phyloP scores from a whole-genome alignment of 2,797 vertebrate species.

The Hydrophis major region DNA sequence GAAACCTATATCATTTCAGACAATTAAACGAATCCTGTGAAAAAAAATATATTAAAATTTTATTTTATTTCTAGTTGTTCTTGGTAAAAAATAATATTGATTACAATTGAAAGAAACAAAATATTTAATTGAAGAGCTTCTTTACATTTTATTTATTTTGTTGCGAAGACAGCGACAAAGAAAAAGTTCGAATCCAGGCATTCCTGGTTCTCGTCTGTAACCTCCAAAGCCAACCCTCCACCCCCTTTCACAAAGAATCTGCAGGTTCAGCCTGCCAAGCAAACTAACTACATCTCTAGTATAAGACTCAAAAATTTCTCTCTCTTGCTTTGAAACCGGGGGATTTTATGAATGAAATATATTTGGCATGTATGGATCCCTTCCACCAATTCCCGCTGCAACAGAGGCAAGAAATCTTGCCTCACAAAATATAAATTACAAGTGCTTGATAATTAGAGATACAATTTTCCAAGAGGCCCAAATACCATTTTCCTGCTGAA shows the following conservation, averaged over 20 bases:
- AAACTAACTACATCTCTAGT: not conserved
- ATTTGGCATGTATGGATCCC: constrained; percentile 12
- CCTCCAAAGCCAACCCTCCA: not conserved
- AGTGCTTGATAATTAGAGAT: not conserved
- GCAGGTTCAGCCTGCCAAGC: not conserved
- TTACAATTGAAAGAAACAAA: not conserved
- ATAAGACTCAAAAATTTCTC: not conserved
- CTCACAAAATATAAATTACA: not conserved
- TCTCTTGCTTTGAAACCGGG: not conserved
- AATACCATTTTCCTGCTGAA: not conserved
- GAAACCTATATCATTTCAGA: no score
- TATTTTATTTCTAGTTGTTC: not conserved
- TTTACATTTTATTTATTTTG: not conserved
- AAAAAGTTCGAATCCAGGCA: not conserved
- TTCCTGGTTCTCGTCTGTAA: not conserved
- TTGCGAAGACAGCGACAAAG: not conserved
- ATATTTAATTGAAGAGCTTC: not conserved
- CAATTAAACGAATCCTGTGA: not conserved
- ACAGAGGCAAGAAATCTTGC: not conserved
- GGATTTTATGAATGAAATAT: not conserved
- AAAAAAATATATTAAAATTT: not conserved
- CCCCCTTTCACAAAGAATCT: accelerated
- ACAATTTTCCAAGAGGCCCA: not conserved
- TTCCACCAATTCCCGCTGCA: not conserved
- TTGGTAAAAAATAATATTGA: not conserved